Evolutionary conservation across 2,888 invertebrate species (phyloP), one percentile per base, ranked within the genome.

Genomic region (Latheticus oryzae): DNA sequence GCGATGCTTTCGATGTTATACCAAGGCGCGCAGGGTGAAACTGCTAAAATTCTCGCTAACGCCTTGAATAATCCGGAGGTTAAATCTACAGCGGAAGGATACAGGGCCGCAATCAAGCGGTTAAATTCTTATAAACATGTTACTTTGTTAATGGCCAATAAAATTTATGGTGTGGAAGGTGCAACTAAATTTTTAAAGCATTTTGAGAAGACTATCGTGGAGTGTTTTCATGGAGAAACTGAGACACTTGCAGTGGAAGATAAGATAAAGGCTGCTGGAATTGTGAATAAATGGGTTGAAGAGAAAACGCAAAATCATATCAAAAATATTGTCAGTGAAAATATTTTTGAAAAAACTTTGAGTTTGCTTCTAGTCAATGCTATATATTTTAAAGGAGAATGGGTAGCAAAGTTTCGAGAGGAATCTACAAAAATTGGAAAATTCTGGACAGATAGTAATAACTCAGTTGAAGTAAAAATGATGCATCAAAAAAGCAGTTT

Each of bases 211-310:
- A 77, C 85, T 35, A 84, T 89, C 0, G 69, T 79, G 3, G 81
- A 84, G 26, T 79, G 83, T 21, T 91, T 90, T 70, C 78, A 82
- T 30, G 84, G 89, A 1, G 82, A 81, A 13, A 82, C 86, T 2
- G 82, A 87, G 67, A 79, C 80, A 37, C 59, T 90, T 0, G 75
- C 90, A 69, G 92, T 93, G 63, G 64, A 52, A 0, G 64, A 83
- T 11, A 75, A 82, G 1, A 67, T 68, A 1, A 76, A 73, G 12
- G 81, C 84, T 0, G 81, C 84, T 0, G 59, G 73, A 2, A 75
- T 72, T 0, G 93, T 97, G 32, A 97, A 96, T 72, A 67, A 76
- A 16, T 95, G 94, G 91, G 91, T 87, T 32, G 86, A 87, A 70
- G 75, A 83, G 5, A 84, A 90, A 69, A 97, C 96, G 0, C 87